A percentile compares a stretch with the other conserved stretches of the same genome.
Conservation (phyloP, 1,140 invertebrate species). For the Drosophila pruinosa region DNA sequence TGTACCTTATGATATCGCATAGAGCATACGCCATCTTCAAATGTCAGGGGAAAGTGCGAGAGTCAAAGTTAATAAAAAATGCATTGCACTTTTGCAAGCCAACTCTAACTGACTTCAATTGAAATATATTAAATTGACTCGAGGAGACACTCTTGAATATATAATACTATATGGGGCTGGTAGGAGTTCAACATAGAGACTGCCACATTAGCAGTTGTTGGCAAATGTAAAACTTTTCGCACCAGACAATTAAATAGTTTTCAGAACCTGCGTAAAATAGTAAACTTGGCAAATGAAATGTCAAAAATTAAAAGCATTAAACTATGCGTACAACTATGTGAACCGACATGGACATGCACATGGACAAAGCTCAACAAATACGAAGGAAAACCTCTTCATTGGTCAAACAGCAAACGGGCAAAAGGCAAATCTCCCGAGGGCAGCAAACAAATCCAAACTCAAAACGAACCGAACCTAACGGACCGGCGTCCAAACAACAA, state of each 20-base stretch:
- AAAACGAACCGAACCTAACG: constrained; percentile 51
- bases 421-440: constrained; percentile 53
- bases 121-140: constrained; percentile 53
- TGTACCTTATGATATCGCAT: neutral
- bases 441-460: constrained; percentile 4
- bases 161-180: neutral
- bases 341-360: neutral
- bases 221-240: constrained; percentile 43
- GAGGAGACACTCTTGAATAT: neutral
- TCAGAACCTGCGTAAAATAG: neutral
- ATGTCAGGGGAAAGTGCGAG: constrained; percentile 10
- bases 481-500: constrained; percentile 70
- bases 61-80: constrained; percentile 48
- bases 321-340: constrained; percentile 55
- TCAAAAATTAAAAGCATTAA: constrained; percentile 68
- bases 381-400: constrained; percentile 39
- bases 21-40: neutral
- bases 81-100: constrained; percentile 49
- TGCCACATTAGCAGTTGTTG: constrained; percentile 20
- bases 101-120: neutral
- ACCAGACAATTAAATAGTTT: constrained; percentile 48
- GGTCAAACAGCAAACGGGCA: constrained; percentile 18
- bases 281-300: constrained; percentile 55
- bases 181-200: neutral
- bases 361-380: constrained; percentile 27